A percentile compares a stretch with the other conserved stretches of the same genome.
phyloP scores from a whole-genome alignment of 1,140 invertebrate genomes.

The Dryas iulia region DNA sequence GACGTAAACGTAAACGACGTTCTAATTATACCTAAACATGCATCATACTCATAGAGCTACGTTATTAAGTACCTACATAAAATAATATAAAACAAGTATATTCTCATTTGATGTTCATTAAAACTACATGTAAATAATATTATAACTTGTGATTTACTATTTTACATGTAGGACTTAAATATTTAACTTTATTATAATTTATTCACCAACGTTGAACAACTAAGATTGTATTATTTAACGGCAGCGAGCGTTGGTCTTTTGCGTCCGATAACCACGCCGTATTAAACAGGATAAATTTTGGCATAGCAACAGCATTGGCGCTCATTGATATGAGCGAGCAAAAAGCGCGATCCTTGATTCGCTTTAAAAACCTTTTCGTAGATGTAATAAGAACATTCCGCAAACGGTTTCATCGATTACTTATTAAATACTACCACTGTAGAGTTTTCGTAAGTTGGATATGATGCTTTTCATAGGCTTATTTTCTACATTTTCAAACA shows the following conservation, averaged over 20 bases:
- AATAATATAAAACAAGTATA: not conserved
- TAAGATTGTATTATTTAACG: not conserved
- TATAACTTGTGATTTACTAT: not conserved
- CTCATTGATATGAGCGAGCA: slow-evolving; percentile 11
- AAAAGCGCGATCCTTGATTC: slow-evolving; percentile 9
- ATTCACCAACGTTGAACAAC: not conserved
- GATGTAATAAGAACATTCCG: slow-evolving; percentile 2
- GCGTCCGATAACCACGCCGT: slow-evolving; percentile 4
- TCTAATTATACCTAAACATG: not conserved
- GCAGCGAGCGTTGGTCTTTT: not conserved
- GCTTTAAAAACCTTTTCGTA: not conserved
- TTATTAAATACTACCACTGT: not conserved
- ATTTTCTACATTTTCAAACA: too few relatives aligned
- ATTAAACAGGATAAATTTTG: slow-evolving; percentile 22
- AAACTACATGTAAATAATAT: not conserved
- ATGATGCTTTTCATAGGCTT: too few relatives aligned
- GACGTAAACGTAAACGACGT: not conserved
- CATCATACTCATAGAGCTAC: not conserved
- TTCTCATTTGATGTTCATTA: not conserved
- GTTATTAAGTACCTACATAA: not conserved
- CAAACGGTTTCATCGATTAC: not conserved
- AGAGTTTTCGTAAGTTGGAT: too few relatives aligned
- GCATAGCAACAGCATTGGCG: slow-evolving; percentile 25
- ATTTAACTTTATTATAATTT: not conserved
- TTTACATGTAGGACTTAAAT: not conserved